Evolutionary conservation across 2,888 invertebrate species (phyloP).

Genomic region (Asteroscopus sphinx): DNA sequence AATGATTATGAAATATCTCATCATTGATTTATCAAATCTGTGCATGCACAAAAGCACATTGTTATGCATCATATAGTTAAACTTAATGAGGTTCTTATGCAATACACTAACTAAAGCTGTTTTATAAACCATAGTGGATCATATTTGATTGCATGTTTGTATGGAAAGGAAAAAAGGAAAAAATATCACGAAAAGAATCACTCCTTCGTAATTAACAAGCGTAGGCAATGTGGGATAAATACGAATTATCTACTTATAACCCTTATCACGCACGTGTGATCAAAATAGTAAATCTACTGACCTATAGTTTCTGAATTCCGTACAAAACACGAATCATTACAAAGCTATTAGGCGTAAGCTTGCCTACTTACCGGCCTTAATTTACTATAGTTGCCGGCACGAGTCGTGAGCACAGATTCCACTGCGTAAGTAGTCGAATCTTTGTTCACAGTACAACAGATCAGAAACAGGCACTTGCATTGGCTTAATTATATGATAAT

Average conservation of each 20-base stretch:
- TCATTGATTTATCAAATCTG: conserved; percentile 13
- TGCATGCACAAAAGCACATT: conserved; percentile 14
- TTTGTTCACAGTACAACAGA: no score
- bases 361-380: conserved; percentile 32
- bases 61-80: neutral
- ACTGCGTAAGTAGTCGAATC: no score
- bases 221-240: conserved; percentile 12
- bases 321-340: conserved; percentile 9
- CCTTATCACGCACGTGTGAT: conserved; percentile 5
- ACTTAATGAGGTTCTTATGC: neutral
- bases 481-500: no score
- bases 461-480: no score
- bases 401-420: no score
- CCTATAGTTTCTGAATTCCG: neutral
- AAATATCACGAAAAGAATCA: conserved; percentile 8
- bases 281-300: conserved; percentile 5
- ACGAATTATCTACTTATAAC: conserved; percentile 6
- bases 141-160: neutral
- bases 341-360: conserved; percentile 16
- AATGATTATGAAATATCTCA: conserved; percentile 4
- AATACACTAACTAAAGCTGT: neutral
- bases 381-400: no score
- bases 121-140: neutral
- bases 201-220: conserved; percentile 11
- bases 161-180: neutral